phyloP scores from a whole-genome alignment of 2,113 vertebrate species.

The Aspiorhynchus laticeps region DNA sequence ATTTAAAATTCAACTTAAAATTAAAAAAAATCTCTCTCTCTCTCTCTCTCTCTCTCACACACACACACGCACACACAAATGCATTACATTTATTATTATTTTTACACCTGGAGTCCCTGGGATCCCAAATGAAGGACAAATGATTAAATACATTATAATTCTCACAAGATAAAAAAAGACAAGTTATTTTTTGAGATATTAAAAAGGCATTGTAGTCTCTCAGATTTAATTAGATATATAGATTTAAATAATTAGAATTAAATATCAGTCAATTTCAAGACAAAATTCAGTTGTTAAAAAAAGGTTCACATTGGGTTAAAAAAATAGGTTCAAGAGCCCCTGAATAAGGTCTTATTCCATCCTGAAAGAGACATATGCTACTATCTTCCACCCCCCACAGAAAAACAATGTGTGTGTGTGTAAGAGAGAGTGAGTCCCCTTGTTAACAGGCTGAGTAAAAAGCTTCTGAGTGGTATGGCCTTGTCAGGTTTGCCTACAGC shows the following conservation, averaged over 20 bases:
- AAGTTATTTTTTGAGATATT: no score
- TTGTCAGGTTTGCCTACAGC: slow-evolving; percentile 62
- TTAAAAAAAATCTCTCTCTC: no score
- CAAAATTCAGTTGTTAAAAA: no score
- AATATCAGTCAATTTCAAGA: neutral
- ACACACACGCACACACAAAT: no score
- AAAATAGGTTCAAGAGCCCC: neutral
- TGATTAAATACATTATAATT: neutral
- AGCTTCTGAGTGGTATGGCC: slow-evolving; percentile 54
- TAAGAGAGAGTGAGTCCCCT: slow-evolving; percentile 39
- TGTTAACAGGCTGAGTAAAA: slow-evolving; percentile 56
- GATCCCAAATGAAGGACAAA: neutral
- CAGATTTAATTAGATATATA: neutral
- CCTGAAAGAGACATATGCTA: neutral
- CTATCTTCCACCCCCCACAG: neutral
- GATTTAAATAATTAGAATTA: no score
- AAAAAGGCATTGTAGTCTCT: neutral
- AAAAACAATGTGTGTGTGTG: neutral
- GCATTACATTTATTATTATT: no score
- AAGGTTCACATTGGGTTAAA: no score
- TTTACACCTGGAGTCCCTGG: neutral
- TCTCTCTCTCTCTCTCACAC: no score
- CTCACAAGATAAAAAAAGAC: neutral
- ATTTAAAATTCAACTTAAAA: no score
- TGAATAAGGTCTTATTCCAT: neutral